Evolutionary conservation across 2,888 invertebrate species (phyloP), one percentile per base, ranked within the genome.

Genomic region (Hipparchia sbordonii): DNA sequence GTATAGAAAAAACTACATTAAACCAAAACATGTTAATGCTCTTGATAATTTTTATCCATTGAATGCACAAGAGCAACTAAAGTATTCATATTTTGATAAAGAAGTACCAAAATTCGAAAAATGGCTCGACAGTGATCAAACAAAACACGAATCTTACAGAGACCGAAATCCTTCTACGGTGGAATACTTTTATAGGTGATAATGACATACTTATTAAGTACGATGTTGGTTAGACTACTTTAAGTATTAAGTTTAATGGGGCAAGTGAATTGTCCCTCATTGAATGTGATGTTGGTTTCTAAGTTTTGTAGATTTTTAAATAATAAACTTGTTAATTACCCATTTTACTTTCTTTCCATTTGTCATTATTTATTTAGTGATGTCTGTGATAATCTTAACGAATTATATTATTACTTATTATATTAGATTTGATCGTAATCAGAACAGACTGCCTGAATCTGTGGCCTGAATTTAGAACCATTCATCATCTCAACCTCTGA

Each of bases 51-150:
- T 39, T 59, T 48, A 54, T 65, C 68, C 68, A 12, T 62, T 63
- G 39, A 56, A 3, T 45, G 46, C 62, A 10, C 39, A 67, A 54
- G 73, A 76, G 48, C 63, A 77, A 33, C 71, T 74, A 67, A 77
- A 75, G n/a, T 81, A 81, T 74, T 72, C 74, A 61, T 59, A 82
- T 56, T 83, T 82, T 74, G 82, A 80, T 13, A 76, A 78, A 6
- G 77, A 80, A 60, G 79, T 82, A n/a, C 85, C 84, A 46, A 69
- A 81, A 56, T 74, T 77, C 9, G 77, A 78, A 60, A 77, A 79
- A 13, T 84, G 82, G 83, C 83, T 79, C 71, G 80, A 79, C 75
- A 73, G 77, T 51, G 72, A 79, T 63, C 76, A 72, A 61, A 46
- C 67, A 69, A 77, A 73, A 67, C 60, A 70, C n/a, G 66, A 74